Evolutionary conservation across 2,113 vertebrate genomes (phyloP), one percentile per base, ranked within the genome.

Genomic region (Laticauda colubrina): DNA sequence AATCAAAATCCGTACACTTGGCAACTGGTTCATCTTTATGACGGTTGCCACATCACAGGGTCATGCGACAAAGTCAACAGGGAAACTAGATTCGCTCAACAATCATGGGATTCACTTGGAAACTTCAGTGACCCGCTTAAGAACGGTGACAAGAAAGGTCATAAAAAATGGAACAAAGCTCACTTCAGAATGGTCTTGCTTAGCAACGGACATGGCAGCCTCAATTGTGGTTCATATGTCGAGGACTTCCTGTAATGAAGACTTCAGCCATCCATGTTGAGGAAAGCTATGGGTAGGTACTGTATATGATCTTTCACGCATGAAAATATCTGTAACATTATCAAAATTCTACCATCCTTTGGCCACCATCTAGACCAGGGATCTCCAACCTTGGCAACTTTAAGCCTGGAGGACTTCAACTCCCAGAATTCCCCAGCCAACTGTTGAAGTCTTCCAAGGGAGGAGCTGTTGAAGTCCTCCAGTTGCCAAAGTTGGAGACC

Each of bases 11-110:
- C 1, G 10, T 10, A 61, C 9, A 3, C 51, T 29, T 26, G 24
- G 24, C 24, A 12, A 64, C 59, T 12, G 59, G 59, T 24, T 61
- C 9, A 0, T 2, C 4, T 12, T 29, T 64, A 29, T 29, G 59
- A 64, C 0, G 3, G 59, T 29, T 29, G 59, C 26, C 11, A 10
- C 0, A 10, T 12, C 10, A 26, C 0, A 3, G 59, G 26, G 8
- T 64, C 59, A 61, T 4, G 9, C 3, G 10, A 61, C 3, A 12
- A 29, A 61, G 9, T 61, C 24, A 29, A 4, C 0, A 10, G 59
- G 59, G 59, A 64, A 64, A 0, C 26, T 1, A 1, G 59, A 64
- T 29, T 64, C 1, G 6, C 24, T 61, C 11, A 61, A 29, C 3
- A 29, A 61, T 10, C 8, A 3, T 29, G 24, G 10, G 24, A 4